A percentile compares a stretch with the other conserved stretches of the same genome.
Evolutionary conservation across 2,888 invertebrate species (phyloP).

Genomic region (Dorcus hopei): DNA sequence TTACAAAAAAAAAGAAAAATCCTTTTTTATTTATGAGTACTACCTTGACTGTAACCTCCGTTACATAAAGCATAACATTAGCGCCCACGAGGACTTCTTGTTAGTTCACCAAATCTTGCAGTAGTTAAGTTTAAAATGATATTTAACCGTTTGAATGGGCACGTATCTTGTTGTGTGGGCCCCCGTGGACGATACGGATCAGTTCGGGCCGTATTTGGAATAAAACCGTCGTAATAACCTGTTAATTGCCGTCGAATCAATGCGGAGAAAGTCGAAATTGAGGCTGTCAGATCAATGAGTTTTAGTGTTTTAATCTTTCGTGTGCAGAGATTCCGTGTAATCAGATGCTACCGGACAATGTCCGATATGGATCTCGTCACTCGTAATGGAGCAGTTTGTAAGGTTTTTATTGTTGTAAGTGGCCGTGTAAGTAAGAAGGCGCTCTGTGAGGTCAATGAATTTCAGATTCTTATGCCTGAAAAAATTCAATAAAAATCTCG

Average conservation of each 20-base stretch:
- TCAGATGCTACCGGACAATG: not conserved
- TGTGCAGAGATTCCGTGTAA: not conserved
- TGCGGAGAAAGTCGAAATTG: not conserved
- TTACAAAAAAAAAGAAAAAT: no score
- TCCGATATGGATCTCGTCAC: slow-evolving; percentile 1
- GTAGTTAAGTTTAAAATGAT: not conserved
- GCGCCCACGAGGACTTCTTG: no score
- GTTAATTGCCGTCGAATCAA: not conserved
- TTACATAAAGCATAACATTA: no score
- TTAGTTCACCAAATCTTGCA: no score
- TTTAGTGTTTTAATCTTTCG: not conserved
- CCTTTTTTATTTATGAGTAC: no score
- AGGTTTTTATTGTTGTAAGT: no score
- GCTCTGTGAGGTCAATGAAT: not conserved
- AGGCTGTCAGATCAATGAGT: not conserved
- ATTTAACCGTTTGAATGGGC: not conserved
- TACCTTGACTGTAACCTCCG: no score
- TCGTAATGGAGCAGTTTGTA: no score
- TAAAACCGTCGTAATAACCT: not conserved
- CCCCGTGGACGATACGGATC: not conserved
- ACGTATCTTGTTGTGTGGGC: not conserved
- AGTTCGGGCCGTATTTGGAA: not conserved
- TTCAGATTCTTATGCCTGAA: not conserved
- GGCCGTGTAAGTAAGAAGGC: no score
- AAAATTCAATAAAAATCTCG: not conserved